Percentiles rank a stretch among this genome's conserved stretches.
Evolutionary conservation across 1,140 invertebrate species (phyloP).

Genomic region (Drosophila pandora): DNA sequence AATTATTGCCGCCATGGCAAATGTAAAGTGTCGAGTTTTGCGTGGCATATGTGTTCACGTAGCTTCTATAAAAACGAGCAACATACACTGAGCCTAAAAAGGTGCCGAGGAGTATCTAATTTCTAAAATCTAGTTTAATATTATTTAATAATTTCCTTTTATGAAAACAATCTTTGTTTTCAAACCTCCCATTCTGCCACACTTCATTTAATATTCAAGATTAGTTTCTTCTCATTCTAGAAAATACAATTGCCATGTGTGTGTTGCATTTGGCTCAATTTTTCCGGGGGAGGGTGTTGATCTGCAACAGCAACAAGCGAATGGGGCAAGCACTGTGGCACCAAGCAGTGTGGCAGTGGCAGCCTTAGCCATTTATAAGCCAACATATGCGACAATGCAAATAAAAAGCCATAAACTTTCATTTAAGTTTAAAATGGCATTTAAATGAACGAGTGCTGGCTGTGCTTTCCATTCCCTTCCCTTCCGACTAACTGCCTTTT

Average conservation of each 20-base stretch:
- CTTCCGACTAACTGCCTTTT: constrained; percentile 30
- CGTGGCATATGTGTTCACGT: constrained; percentile 65
- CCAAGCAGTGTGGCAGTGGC: constrained; percentile 16
- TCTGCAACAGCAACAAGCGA: constrained; percentile 27
- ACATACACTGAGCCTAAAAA: constrained; percentile 29
- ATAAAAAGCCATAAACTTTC: constrained; percentile 83
- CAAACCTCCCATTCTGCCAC: not conserved
- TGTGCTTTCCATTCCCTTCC: constrained; percentile 4
- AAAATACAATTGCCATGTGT: constrained; percentile 17
- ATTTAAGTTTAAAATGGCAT: constrained; percentile 83
- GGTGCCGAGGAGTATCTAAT: not conserved
- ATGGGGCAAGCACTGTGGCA: constrained; percentile 1
- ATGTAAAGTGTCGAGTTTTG: constrained; percentile 80
- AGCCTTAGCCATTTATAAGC: constrained; percentile 48
- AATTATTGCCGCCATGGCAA: constrained; percentile 72
- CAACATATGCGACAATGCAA: constrained; percentile 71
- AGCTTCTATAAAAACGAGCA: constrained; percentile 70
- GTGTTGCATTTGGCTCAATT: constrained; percentile 40
- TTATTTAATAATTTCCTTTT: not conserved
- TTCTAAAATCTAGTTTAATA: too few relatives aligned
- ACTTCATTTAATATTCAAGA: not conserved
- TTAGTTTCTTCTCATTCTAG: constrained; percentile 12
- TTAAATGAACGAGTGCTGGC: constrained; percentile 80
- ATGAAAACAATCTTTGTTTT: not conserved
- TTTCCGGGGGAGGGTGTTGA: constrained; percentile 45